Evolutionary conservation across 2,113 vertebrate species (phyloP).

Genomic region (Spermophilus dauricus): DNA sequence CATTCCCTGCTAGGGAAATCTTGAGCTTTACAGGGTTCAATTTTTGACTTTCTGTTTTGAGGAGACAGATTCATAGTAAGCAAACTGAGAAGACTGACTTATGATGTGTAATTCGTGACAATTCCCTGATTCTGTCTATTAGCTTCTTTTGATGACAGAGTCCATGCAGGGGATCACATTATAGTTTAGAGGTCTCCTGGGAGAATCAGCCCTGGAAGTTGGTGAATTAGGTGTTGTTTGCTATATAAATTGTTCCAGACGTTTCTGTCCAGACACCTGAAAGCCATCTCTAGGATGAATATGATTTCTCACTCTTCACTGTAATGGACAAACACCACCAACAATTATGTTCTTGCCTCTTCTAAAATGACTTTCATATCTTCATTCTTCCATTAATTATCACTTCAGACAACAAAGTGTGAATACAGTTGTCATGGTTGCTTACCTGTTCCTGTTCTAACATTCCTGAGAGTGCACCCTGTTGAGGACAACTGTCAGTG

Average conservation of each 20-base stretch:
- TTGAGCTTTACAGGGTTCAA: constrained; percentile 16
- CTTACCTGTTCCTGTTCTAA: not conserved
- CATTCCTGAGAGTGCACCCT: not conserved
- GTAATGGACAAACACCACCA: not conserved
- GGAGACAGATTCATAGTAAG: not conserved
- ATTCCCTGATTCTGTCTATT: not conserved
- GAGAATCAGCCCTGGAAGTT: not conserved
- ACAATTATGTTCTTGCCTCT: not conserved
- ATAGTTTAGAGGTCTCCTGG: not conserved
- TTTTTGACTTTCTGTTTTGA: not conserved
- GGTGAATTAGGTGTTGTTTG: not conserved
- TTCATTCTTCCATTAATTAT: not conserved
- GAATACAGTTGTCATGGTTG: not conserved
- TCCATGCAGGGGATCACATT: not conserved
- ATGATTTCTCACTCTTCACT: not conserved
- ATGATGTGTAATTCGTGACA: not conserved
- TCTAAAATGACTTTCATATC: not conserved
- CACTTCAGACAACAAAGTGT: not conserved
- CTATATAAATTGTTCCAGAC: not conserved
- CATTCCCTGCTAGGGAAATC: not conserved
- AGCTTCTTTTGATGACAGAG: not conserved
- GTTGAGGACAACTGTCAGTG: not conserved
- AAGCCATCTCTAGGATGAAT: not conserved
- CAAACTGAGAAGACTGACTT: not conserved
- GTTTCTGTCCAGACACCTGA: not conserved